phyloP scores from a whole-genome alignment of 2,113 vertebrate species.

The Dasypus novemcinctus region DNA sequence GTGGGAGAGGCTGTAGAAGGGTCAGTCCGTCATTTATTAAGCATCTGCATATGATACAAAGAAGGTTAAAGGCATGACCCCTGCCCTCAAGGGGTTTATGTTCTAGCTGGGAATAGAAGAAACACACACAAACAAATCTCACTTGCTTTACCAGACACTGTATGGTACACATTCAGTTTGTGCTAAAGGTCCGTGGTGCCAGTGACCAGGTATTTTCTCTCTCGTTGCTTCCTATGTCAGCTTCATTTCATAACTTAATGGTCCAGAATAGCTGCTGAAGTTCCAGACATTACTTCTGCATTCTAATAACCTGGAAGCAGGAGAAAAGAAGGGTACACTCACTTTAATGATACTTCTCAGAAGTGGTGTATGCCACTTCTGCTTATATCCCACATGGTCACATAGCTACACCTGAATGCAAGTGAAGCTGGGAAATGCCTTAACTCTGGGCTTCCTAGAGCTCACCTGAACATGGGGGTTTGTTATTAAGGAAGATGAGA shows the following conservation, averaged over 20 bases:
- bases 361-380: background rate
- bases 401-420: background rate
- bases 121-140: background rate
- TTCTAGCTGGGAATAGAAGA: conserved; percentile 14
- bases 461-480: background rate
- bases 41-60: background rate
- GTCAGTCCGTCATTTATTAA: background rate
- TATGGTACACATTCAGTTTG: background rate
- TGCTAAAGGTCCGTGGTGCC: background rate
- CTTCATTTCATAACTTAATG: conserved; percentile 23
- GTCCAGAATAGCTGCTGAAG: conserved; percentile 32
- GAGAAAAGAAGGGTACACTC: background rate
- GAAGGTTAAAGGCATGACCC: background rate
- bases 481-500: background rate
- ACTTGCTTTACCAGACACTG: background rate
- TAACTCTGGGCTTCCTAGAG: background rate
- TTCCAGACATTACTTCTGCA: background rate
- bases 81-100: background rate
- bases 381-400: background rate
- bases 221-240: background rate
- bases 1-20: background rate
- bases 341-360: background rate
- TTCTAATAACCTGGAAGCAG: background rate
- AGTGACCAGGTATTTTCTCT: conserved; percentile 9
- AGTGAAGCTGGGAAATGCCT: background rate